Evolutionary conservation across 2,797 vertebrate species (phyloP).

Genomic region (Clarias platycephalus): DNA sequence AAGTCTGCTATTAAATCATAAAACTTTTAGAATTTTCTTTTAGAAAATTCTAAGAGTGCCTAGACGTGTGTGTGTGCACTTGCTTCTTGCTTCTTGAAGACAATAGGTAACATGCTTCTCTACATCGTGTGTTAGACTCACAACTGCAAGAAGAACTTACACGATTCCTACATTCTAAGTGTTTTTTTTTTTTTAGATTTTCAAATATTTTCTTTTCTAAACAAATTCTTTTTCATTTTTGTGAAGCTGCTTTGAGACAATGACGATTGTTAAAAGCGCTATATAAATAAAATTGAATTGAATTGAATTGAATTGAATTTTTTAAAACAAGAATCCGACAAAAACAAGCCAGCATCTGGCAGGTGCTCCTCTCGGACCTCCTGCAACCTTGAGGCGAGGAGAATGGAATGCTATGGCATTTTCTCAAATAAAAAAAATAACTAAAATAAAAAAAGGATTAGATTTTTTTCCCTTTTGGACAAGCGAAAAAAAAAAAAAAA

Average conservation of each 20-base stretch:
- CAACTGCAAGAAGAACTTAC: background rate
- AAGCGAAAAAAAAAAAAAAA: slow-evolving; percentile 39
- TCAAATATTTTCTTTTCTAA: no score
- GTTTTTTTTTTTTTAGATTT: no score
- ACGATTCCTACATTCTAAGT: background rate
- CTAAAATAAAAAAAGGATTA: background rate
- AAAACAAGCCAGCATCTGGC: slow-evolving; percentile 71
- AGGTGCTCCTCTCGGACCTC: slow-evolving; percentile 68
- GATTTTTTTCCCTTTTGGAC: slow-evolving; percentile 39
- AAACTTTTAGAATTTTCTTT: background rate
- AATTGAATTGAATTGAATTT: no score
- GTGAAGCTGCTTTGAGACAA: no score
- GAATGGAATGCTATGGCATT: slow-evolving; percentile 70
- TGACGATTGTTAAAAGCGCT: no score
- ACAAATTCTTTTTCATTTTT: no score
- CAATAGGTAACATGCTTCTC: background rate
- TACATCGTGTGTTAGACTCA: background rate
- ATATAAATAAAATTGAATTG: no score
- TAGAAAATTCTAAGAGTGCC: background rate
- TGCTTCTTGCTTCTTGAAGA: background rate
- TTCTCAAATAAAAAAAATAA: slow-evolving; percentile 47
- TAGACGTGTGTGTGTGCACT: background rate
- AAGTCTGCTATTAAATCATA: background rate
- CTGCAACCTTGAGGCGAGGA: slow-evolving; percentile 77
- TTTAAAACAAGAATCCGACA: slow-evolving; percentile 19